phyloP scores from a whole-genome alignment of 2,113 vertebrate genomes.

The Pollachius pollachius region DNA sequence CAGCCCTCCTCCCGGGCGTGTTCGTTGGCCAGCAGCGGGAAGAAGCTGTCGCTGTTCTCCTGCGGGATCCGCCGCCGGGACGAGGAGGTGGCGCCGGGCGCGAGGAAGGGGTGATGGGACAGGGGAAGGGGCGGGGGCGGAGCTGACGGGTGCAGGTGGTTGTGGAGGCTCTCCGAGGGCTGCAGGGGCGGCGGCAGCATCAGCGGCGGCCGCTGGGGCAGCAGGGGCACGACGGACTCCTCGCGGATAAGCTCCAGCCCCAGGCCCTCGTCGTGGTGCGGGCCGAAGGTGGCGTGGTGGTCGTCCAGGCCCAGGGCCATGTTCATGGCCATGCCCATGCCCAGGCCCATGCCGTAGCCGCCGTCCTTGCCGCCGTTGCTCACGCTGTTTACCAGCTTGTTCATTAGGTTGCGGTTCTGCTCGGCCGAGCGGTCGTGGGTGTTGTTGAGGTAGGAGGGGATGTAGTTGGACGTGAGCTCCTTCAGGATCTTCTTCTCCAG shows the following conservation, averaged over 20 bases:
- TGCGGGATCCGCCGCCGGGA: slow-evolving; percentile 85
- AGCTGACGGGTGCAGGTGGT: slow-evolving; percentile 72
- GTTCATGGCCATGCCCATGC: slow-evolving; percentile 69
- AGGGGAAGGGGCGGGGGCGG: slow-evolving; percentile 73
- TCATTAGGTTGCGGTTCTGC: slow-evolving; percentile 93
- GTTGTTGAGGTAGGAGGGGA: slow-evolving; percentile 97
- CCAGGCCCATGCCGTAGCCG: slow-evolving; percentile 80
- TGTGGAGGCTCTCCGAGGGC: slow-evolving; percentile 66
- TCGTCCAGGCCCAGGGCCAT: slow-evolving; percentile 62
- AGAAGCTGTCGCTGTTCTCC: slow-evolving; percentile 97
- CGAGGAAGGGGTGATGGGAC: slow-evolving; percentile 77
- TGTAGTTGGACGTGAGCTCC: slow-evolving; percentile 97
- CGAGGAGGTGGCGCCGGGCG: slow-evolving; percentile 81
- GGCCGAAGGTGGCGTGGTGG: slow-evolving; percentile 59
- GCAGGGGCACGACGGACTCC: slow-evolving; percentile 86
- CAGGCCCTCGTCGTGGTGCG: slow-evolving; percentile 71
- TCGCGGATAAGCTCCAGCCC: slow-evolving; percentile 93
- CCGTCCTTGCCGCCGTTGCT: slow-evolving; percentile 84
- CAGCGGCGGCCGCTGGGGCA: slow-evolving; percentile 84
- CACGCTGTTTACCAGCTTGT: slow-evolving; percentile 91
- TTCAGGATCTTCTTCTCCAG: slow-evolving; percentile 98
- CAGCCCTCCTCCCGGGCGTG: slow-evolving; percentile 84
- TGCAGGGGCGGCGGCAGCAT: slow-evolving; percentile 76
- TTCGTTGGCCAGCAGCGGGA: slow-evolving; percentile 91
- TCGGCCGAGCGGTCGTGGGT: slow-evolving; percentile 86